Conservation (phyloP, 2,113 vertebrate species). For the Grus americana region DNA sequence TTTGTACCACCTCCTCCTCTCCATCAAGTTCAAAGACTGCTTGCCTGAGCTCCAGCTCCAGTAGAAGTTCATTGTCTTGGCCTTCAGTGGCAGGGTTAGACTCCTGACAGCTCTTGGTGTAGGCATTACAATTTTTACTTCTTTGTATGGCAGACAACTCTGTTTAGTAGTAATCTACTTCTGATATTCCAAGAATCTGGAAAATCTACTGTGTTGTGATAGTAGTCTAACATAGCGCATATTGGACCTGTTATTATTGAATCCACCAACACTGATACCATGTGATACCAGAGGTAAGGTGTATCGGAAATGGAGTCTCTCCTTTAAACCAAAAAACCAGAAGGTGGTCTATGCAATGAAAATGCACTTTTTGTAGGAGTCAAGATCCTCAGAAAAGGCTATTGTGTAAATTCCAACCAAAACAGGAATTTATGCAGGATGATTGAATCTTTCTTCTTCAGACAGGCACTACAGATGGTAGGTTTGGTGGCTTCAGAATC, state of each 20-base stretch:
- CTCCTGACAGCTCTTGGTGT: not conserved
- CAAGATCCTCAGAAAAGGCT: not conserved
- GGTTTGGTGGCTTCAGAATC: not conserved
- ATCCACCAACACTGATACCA: not conserved
- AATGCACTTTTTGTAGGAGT: not conserved
- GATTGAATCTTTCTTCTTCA: not conserved
- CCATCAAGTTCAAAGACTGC: not conserved
- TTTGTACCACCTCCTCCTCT: not conserved
- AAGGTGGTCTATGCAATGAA: not conserved
- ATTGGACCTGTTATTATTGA: not conserved
- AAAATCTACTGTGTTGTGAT: not conserved
- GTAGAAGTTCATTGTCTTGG: not conserved
- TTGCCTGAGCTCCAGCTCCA: not conserved
- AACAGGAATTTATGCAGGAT: not conserved
- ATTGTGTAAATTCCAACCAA: not conserved
- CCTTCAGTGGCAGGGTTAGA: not conserved
- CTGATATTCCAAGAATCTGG: not conserved
- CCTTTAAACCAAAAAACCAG: not conserved
- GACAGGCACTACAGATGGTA: not conserved
- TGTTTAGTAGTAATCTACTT: not conserved
- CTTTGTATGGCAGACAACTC: not conserved
- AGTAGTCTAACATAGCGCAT: fast-evolving
- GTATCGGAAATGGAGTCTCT: not conserved
- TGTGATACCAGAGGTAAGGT: not conserved
- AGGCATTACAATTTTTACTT: not conserved